Conservation (phyloP, 2,797 vertebrate genomes). For the Manis javanica region DNA sequence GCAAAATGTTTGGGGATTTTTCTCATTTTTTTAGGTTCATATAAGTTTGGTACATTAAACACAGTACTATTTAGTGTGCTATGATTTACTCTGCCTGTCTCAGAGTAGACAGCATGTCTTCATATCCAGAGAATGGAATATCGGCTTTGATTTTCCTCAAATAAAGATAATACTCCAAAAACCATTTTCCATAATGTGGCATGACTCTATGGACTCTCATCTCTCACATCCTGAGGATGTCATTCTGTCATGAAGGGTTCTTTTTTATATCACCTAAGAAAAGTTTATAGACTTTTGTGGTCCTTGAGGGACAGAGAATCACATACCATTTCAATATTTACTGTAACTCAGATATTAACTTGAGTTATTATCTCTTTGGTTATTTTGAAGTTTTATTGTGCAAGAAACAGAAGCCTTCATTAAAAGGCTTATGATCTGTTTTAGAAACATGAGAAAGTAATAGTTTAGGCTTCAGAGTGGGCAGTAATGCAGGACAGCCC, state of each 20-base stretch:
- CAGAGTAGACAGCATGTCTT: background rate
- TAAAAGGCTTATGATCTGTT: conserved; percentile 54
- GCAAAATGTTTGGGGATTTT: background rate
- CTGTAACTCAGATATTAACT: conserved; percentile 56
- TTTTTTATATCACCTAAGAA: conserved; percentile 63
- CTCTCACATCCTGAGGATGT: background rate
- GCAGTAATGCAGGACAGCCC: background rate
- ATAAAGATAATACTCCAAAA: background rate
- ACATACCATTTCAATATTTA: background rate
- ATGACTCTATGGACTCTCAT: background rate
- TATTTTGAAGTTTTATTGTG: background rate
- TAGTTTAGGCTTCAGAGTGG: background rate
- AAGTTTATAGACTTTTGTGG: conserved; percentile 71
- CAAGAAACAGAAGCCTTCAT: background rate
- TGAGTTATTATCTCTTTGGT: conserved; percentile 39
- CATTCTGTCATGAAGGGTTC: background rate
- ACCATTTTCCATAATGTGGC: background rate
- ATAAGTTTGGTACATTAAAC: background rate
- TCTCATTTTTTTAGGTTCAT: background rate
- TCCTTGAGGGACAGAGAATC: conserved; percentile 75
- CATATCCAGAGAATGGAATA: background rate
- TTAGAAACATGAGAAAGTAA: background rate
- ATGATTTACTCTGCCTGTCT: background rate
- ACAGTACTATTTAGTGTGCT: background rate
- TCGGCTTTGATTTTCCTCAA: background rate